Base-by-base conservation (phyloP, 2,888 invertebrate genomes). In the Drosophila dives region DNA sequence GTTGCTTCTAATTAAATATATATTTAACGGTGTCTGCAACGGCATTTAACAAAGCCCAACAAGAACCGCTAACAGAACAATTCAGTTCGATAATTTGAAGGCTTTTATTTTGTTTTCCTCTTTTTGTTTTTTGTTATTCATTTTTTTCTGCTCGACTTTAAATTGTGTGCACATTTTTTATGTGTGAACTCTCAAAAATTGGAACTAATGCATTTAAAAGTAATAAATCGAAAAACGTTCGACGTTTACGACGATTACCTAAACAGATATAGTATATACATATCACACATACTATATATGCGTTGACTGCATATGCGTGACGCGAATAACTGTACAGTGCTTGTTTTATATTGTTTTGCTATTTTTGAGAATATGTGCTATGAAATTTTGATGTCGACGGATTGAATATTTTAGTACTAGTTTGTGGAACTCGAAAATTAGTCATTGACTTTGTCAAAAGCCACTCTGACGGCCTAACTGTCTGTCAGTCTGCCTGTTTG, bases 21-120 rank as follows among this genome's bases (percentile, higher is more conserved):
- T 20, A 20, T 12, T 45, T 45, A 45, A 23, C 23, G 12, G 26
- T 23, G 17, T n/a, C 7, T n/a, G 26, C 26, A 69, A 32, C 15
- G 45, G 23, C 32, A 69, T 17, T 51, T 53, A 53, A 73, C 32
- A 12, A 26, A 2, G n/a, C n/a, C n/a, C 36, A 38, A 34, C 62
- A 48, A 36, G 48, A 68, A 15, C 29, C 48, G 42, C 40, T 38
- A 56, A 61, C 64, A 42, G 45, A 8, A 60, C 63, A 64, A 53
- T 74, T 45, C 64, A 77, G 82, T 76, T 83, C 87, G 85, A 83
- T 83, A 83, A 81, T 86, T 65, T 81, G 87, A 83, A 83, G 83
- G 83, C 71, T 86, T 63, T 62, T 29, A 45, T 38, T 55, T 51
- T 12, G 26, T 45, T 45, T 45, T 23, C 8, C 45, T 23, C 45